Percentiles rank a stretch among this genome's conserved stretches.
These are phyloP conservation scores for Channallabes apus DNA, from an alignment of 2,797 vertebrate species.

Conservation along the genomic window DNA sequence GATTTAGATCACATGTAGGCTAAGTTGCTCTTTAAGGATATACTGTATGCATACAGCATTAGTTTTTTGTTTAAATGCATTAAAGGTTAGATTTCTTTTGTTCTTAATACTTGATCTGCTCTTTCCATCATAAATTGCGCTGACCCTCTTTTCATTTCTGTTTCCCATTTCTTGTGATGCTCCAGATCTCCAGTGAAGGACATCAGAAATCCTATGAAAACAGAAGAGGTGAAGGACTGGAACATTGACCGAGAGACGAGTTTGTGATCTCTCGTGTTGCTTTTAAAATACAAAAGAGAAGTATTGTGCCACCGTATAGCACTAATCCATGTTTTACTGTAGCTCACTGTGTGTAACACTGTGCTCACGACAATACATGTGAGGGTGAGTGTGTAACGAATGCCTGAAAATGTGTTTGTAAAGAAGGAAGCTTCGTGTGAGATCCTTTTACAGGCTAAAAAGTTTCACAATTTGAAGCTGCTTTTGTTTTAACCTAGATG, in stretches of 20 bases:
- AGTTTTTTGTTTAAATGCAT: neutral
- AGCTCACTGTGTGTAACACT: constrained; percentile 47
- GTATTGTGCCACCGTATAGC: constrained; percentile 51
- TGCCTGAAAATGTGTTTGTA: constrained; percentile 20
- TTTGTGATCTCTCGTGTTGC: constrained; percentile 47
- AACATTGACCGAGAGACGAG: constrained; percentile 57
- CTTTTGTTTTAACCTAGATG: constrained; percentile 48
- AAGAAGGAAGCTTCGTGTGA: constrained; percentile 10
- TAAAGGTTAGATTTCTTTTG: neutral
- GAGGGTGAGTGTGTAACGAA: neutral
- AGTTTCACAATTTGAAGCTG: constrained; percentile 31
- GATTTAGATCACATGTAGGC: neutral
- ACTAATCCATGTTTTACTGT: constrained; percentile 45
- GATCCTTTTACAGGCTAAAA: constrained; percentile 31
- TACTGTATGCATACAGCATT: neutral
- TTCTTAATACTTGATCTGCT: neutral
- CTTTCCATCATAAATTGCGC: neutral
- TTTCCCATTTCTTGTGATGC: neutral
- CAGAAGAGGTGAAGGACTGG: constrained; percentile 25
- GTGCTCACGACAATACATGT: constrained; percentile 40
- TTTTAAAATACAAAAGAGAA: constrained; percentile 25
- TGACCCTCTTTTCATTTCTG: neutral
- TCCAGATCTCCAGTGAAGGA: constrained; percentile 46
- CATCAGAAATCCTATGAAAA: constrained; percentile 29
- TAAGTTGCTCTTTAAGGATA: neutral